These are phyloP conservation scores for Glomeris marginata DNA, from an alignment of 2,888 invertebrate species.

Conservation along the genomic window DNA sequence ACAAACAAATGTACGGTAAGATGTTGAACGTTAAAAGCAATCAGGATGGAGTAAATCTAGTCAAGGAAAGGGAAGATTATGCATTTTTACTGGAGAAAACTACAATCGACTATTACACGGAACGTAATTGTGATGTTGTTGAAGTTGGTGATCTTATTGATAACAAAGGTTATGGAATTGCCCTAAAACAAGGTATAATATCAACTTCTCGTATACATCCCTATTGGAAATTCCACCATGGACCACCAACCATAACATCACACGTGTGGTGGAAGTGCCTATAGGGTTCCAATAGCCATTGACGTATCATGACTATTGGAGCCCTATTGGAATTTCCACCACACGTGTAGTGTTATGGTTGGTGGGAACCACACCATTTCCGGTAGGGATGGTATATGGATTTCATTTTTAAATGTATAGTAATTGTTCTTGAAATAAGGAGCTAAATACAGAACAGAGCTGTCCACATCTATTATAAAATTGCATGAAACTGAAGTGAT, in stretches of 20 bases:
- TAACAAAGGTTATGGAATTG: conserved; percentile 90
- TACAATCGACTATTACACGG: conserved; percentile 84
- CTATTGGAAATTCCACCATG: no score
- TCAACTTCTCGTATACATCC: not conserved
- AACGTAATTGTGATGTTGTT: conserved; percentile 71
- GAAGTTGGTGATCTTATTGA: conserved; percentile 85
- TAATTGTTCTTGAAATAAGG: no score
- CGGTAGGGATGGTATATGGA: no score
- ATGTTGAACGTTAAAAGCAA: conserved; percentile 47
- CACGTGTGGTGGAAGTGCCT: no score
- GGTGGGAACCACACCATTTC: no score
- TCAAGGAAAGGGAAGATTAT: conserved; percentile 57
- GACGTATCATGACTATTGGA: not conserved
- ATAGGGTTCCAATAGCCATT: no score
- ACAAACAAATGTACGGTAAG: conserved; percentile 35
- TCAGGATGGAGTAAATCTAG: conserved; percentile 78
- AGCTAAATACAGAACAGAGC: conserved; percentile 83
- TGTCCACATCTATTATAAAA: conserved; percentile 68
- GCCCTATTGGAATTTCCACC: no score
- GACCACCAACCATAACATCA: no score
- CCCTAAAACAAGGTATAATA: conserved; percentile 68
- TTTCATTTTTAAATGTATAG: no score
- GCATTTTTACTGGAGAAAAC: conserved; percentile 98
- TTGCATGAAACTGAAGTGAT: conserved; percentile 25
- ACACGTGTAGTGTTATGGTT: no score